Percentiles rank a stretch among this genome's conserved stretches.
Evolutionary conservation across 2,888 invertebrate genomes (phyloP).

Genomic region (Stomorhina lunata): DNA sequence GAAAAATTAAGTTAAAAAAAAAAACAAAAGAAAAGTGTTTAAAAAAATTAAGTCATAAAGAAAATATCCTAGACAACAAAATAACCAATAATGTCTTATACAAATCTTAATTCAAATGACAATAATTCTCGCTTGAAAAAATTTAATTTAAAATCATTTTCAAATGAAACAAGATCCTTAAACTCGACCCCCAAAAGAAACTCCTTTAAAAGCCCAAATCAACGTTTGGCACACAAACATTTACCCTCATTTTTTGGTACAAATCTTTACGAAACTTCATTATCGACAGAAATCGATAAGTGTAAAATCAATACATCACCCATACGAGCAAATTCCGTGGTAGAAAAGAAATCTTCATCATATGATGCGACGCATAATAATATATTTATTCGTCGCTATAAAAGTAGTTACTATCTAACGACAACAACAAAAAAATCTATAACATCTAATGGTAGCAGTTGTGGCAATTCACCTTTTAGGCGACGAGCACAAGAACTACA

Average conservation of each 20-base stretch:
- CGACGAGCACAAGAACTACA: not conserved
- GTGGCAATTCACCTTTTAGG: slow-evolving; percentile 7
- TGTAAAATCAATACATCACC: slow-evolving; percentile 49
- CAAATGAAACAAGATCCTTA: slow-evolving; percentile 48
- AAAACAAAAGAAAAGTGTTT: not conserved
- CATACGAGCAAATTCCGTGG: slow-evolving; percentile 46
- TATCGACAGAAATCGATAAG: not conserved
- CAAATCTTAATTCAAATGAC: slow-evolving; percentile 16
- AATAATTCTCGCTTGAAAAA: slow-evolving; percentile 28
- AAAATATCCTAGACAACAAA: not conserved
- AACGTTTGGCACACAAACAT: slow-evolving; percentile 49
- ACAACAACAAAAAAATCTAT: slow-evolving; percentile 2
- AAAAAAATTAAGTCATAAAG: not conserved
- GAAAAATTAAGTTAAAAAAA: not conserved
- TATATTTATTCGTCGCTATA: slow-evolving; percentile 67
- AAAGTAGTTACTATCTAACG: slow-evolving; percentile 65
- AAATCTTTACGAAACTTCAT: slow-evolving; percentile 13
- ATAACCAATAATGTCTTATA: not conserved
- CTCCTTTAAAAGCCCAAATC: slow-evolving; percentile 18
- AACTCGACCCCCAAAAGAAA: slow-evolving; percentile 45
- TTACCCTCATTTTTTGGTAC: slow-evolving; percentile 53
- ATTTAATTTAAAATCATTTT: slow-evolving; percentile 40
- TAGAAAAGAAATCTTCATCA: slow-evolving; percentile 59
- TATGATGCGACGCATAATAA: slow-evolving; percentile 61
- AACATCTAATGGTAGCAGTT: slow-evolving; percentile 4